Conservation (phyloP, 2,797 vertebrate species). For the Epinephelus coioides region DNA sequence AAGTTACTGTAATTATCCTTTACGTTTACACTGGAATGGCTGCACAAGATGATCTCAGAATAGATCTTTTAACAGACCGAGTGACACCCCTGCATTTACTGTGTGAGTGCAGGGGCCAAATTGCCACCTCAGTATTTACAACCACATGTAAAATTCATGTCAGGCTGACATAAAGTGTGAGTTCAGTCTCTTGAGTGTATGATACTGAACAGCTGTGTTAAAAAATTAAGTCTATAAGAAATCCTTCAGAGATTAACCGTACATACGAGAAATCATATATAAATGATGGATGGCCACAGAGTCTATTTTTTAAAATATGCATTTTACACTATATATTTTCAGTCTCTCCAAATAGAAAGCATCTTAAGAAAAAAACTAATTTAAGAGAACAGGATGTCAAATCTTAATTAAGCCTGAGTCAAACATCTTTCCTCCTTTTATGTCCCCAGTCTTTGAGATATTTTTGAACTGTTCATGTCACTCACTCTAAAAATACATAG, state of each 20-base stretch:
- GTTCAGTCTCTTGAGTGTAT: constrained; percentile 20
- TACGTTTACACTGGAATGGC: not conserved
- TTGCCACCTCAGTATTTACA: constrained; percentile 40
- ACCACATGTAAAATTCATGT: constrained; percentile 47
- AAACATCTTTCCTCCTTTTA: not conserved
- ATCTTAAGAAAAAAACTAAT: not conserved
- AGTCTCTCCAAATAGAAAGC: not conserved
- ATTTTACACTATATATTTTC: not conserved
- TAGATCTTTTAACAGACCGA: constrained; percentile 18
- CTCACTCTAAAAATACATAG: too few relatives aligned
- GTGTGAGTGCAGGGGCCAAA: constrained; percentile 14
- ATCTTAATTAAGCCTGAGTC: constrained; percentile 1
- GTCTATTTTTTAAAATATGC: not conserved
- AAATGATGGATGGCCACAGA: constrained; percentile 22
- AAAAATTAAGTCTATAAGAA: constrained; percentile 21
- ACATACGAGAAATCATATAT: constrained; percentile 10
- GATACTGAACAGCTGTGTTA: constrained; percentile 24
- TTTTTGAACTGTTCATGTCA: constrained; percentile 11
- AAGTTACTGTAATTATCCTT: constrained; percentile 8
- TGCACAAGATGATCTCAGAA: constrained; percentile 9
- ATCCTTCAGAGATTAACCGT: constrained; percentile 24
- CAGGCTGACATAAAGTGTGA: constrained; percentile 23
- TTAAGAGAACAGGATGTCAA: not conserved
- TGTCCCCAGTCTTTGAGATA: constrained; percentile 1
- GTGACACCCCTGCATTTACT: not conserved